Evolutionary conservation across 37 sponge, comb jelly and placozoan species (phyloP).

Genomic region (Chondrilla cf. caribensis): DNA sequence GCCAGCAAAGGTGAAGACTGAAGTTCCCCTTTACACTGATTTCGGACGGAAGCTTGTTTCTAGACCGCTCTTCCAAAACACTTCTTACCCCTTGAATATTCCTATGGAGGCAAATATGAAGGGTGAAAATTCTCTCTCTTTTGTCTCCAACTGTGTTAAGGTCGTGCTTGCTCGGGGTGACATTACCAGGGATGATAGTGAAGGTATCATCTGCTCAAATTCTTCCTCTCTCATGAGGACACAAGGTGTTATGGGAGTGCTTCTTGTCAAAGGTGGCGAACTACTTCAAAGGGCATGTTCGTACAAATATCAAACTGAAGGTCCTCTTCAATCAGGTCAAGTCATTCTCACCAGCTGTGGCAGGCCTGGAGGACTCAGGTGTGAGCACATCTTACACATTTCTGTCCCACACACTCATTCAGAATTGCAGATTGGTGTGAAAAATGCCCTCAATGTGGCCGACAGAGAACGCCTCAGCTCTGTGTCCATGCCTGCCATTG

Average conservation of each 20-base stretch:
- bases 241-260: slow-evolving; percentile 12
- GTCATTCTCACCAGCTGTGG: not conserved
- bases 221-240: not conserved
- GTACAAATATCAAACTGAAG: not conserved
- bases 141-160: not conserved
- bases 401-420: not conserved
- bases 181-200: slow-evolving; percentile 20
- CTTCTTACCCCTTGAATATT: not conserved
- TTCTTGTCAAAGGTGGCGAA: not conserved
- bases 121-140: not conserved
- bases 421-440: not conserved
- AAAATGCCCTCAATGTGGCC: not conserved
- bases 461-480: not conserved
- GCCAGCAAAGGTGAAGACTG: not conserved
- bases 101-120: not conserved
- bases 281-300: not conserved
- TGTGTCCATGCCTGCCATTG: slow-evolving; percentile 26
- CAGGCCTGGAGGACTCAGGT: not conserved
- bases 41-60: too few species aligned
- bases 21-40: not conserved
- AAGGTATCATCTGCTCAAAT: slow-evolving; percentile 2
- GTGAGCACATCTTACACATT: slow-evolving; percentile 15
- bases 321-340: not conserved
- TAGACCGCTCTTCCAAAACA: not conserved
- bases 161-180: slow-evolving; percentile 19